These are phyloP conservation scores for Thalassarche chlororhynchos DNA, from an alignment of 2,113 vertebrate genomes.

Conservation along the genomic window DNA sequence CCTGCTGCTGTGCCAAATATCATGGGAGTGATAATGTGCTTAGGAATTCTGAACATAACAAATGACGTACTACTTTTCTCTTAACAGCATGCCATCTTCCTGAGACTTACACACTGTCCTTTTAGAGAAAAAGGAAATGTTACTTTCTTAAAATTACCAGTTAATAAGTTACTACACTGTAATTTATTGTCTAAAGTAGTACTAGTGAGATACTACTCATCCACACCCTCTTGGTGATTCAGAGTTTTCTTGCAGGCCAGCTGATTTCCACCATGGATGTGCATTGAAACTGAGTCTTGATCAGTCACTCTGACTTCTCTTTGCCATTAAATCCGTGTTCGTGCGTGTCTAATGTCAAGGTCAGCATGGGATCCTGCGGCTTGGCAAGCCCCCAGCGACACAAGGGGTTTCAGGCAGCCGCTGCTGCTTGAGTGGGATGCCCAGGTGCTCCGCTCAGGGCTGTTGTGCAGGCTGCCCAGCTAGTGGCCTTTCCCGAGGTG, in stretches of 20 bases:
- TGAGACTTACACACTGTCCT: not conserved
- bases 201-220: not conserved
- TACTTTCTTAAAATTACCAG: not conserved
- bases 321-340: not conserved
- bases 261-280: not conserved
- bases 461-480: not conserved
- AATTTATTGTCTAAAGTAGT: not conserved
- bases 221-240: not conserved
- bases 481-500: not conserved
- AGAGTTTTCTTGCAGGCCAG: not conserved
- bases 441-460: not conserved
- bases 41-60: not conserved
- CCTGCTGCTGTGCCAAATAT: not conserved
- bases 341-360: not conserved
- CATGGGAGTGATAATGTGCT: not conserved
- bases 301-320: not conserved
- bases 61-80: not conserved
- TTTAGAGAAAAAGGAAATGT: not conserved
- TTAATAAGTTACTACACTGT: not conserved
- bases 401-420: not conserved
- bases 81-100: not conserved
- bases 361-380: not conserved
- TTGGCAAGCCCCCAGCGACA: not conserved
- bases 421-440: slow-evolving; percentile 19
- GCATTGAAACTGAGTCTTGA: not conserved